Base-by-base conservation (phyloP, 1,140 invertebrate species). In the Drosophila ananassae region DNA sequence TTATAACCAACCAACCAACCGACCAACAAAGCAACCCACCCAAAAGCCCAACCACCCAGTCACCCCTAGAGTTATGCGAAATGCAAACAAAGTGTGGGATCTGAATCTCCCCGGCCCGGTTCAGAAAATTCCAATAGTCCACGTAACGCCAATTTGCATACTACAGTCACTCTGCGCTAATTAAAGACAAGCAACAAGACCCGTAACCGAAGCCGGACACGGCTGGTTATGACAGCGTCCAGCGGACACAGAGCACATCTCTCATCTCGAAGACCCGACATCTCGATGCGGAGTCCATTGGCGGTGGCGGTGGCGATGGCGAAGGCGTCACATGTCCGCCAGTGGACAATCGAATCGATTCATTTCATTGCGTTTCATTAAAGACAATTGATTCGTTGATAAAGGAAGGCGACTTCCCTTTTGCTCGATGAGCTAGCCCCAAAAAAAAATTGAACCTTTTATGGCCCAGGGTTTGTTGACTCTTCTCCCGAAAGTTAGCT, bases 71-170 rank as follows among this genome's bases (percentile, higher is more conserved):
- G 57, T 52, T 77, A 82, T 81, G 79, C 55, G 79, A 59, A 63
- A 32, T 53, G 74, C 71, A 81, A 82, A 82, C 74, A 82, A 24
- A 55, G 46, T 41, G 37, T 47, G 57, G 54, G 60, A 57, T 55
- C 17, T 22, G 41, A 12, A 52, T 68, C 68, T 57, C 71, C 58
- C 21, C 55, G 44, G 58, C n/a, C 25, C 21, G 61, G 63, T 37
- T n/a, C 64, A 81, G 78, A 56, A 75, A 85, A 81, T 85, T 78
- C 82, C 78, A 13, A 50, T 87, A 68, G 71, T 53, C 82, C 64
- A 87, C 82, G 83, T 89, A 85, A 87, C 62, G 78, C 68, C 82
- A 78, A 85, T 85, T 85, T 87, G 62, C 83, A 87, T 87, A 79
- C 51, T 61, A 30, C 25, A 17, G n/a, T 17, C 34, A 37, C 61